Conservation (phyloP, 2,888 invertebrate genomes). For the Psylliodes chrysocephalus region DNA sequence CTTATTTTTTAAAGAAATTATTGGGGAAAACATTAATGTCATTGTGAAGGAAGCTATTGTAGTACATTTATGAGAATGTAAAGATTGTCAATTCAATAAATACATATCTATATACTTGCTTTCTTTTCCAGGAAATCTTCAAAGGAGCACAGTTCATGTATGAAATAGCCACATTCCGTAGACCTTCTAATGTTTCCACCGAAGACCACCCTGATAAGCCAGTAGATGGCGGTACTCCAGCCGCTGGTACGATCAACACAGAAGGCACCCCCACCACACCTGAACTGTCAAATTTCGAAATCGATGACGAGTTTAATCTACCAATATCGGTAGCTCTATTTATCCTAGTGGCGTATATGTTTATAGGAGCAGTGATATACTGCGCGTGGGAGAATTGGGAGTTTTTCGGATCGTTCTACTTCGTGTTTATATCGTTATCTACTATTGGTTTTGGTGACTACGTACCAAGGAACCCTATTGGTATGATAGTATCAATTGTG, state of each 20-base stretch:
- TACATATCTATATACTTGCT: no score
- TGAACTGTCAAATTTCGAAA: conserved; percentile 79
- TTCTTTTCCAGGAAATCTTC: conserved; percentile 77
- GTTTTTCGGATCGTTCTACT: conserved; percentile 95
- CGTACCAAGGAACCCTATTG: conserved; percentile 82
- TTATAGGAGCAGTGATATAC: conserved; percentile 85
- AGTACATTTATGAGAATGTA: no score
- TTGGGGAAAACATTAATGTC: no score
- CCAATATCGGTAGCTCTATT: conserved; percentile 90
- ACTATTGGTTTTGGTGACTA: conserved; percentile 97
- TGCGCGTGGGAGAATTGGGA: conserved; percentile 84
- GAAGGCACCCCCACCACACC: conserved; percentile 79
- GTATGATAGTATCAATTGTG: conserved; percentile 91
- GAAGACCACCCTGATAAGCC: conserved; percentile 26
- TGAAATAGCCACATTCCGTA: conserved; percentile 79
- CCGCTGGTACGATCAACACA: conserved; percentile 13
- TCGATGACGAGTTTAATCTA: conserved; percentile 94
- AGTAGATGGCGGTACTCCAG: neutral
- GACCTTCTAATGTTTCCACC: conserved; percentile 68
- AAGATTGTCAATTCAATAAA: no score
- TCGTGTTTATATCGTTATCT: conserved; percentile 96
- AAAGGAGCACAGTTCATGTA: conserved; percentile 85
- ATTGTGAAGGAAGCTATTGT: no score
- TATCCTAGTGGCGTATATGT: conserved; percentile 86
- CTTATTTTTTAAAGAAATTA: no score